Percentiles rank a stretch among this genome's conserved stretches.
Evolutionary conservation across 2,797 vertebrate genomes (phyloP).

Genomic region (Eulemur coronatus): DNA sequence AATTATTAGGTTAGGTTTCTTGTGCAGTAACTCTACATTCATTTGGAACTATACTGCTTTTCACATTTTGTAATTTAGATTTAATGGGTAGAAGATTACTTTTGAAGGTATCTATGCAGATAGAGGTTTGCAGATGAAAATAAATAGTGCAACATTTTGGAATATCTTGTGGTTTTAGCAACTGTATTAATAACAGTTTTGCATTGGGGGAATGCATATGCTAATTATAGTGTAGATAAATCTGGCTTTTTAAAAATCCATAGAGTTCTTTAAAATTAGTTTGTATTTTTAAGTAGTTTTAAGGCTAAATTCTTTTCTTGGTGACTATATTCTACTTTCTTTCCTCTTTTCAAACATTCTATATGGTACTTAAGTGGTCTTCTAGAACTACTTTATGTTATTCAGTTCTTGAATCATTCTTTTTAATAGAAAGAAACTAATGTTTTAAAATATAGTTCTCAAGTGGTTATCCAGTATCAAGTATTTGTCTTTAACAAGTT

Average conservation of each 20-base stretch:
- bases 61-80: conserved; percentile 20
- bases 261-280: neutral
- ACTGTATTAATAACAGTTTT: neutral
- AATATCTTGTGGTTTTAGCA: conserved; percentile 6
- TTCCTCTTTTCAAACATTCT: neutral
- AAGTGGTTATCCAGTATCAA: neutral
- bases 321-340: neutral
- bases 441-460: neutral
- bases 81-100: neutral
- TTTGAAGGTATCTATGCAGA: neutral
- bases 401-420: neutral
- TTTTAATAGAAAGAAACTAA: conserved; percentile 19
- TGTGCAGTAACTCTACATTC: neutral
- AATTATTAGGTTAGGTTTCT: neutral
- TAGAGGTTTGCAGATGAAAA: conserved; percentile 27
- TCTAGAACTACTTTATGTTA: neutral
- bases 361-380: neutral
- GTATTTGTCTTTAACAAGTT: conserved; percentile 26
- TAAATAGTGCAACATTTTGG: neutral
- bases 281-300: neutral
- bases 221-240: neutral
- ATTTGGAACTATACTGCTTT: neutral
- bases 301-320: neutral
- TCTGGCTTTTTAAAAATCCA: neutral
- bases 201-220: neutral